Evolutionary conservation across 2,888 invertebrate species (phyloP).

Genomic region (Thysanoteuthis rhombus): DNA sequence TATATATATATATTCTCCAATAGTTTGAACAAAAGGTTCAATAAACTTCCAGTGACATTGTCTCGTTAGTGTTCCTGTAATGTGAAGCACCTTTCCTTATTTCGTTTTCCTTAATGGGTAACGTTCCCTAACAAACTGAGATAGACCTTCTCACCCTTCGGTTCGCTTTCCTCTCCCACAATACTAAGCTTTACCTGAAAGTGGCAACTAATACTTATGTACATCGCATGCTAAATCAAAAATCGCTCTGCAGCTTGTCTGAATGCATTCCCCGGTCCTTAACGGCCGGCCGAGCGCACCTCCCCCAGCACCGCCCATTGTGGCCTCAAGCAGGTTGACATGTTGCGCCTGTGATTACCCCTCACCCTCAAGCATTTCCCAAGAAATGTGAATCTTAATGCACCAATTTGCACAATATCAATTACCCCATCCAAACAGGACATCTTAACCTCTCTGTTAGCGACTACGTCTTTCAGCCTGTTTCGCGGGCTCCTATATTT

Average conservation of each 20-base stretch:
- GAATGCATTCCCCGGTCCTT: background rate
- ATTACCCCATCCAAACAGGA: background rate
- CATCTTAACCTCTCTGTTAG: background rate
- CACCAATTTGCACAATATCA: background rate
- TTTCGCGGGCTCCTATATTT: background rate
- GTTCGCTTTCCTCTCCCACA: background rate
- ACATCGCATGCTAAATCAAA: background rate
- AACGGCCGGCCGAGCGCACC: background rate
- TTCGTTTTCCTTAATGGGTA: background rate
- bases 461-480: background rate
- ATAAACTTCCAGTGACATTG: too few relatives aligned
- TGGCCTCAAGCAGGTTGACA: slow-evolving; percentile 12
- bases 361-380: background rate
- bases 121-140: background rate
- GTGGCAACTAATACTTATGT: background rate
- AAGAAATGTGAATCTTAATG: background rate
- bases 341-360: background rate
- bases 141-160: background rate
- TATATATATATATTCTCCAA: too few relatives aligned
- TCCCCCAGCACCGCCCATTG: too few relatives aligned
- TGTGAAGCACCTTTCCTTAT: too few relatives aligned
- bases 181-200: background rate
- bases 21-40: too few relatives aligned
- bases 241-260: background rate
- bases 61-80: too few relatives aligned